These are phyloP conservation scores for Oreochromis niloticus DNA, from an alignment of 2,113 vertebrate species.

Conservation along the genomic window DNA sequence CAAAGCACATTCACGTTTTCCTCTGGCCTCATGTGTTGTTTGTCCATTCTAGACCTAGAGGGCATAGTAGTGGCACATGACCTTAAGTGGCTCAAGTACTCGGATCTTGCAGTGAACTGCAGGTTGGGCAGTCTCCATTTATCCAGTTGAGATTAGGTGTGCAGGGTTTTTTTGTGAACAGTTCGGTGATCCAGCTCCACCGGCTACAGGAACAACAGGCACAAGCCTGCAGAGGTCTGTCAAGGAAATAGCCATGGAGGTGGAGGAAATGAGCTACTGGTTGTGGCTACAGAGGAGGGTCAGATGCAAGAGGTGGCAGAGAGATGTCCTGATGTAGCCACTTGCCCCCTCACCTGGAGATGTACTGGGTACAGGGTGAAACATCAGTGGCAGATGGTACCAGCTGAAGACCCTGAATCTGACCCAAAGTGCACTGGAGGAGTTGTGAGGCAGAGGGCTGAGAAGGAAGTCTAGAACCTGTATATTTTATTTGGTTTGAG, in stretches of 20 bases:
- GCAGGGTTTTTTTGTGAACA: background rate
- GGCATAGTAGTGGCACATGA: background rate
- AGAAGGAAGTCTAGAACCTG: background rate
- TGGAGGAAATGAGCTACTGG: background rate
- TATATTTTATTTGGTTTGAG: background rate
- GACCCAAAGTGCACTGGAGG: background rate
- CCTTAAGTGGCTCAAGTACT: background rate
- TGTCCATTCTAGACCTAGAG: background rate
- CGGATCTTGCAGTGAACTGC: background rate
- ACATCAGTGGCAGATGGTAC: background rate
- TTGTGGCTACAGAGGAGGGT: background rate
- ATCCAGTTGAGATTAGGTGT: background rate
- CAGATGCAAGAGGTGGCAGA: background rate
- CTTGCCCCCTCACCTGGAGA: background rate
- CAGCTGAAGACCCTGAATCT: background rate
- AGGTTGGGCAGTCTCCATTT: background rate
- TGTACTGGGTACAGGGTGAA: background rate
- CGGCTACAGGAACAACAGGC: background rate
- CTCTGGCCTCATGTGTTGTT: background rate
- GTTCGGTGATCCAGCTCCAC: background rate
- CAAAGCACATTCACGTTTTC: background rate
- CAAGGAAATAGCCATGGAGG: background rate
- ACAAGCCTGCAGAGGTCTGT: background rate
- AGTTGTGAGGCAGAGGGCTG: background rate
- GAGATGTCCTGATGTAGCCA: background rate